Base-by-base conservation (phyloP, 2,888 invertebrate species). In the Suillia variegata region DNA sequence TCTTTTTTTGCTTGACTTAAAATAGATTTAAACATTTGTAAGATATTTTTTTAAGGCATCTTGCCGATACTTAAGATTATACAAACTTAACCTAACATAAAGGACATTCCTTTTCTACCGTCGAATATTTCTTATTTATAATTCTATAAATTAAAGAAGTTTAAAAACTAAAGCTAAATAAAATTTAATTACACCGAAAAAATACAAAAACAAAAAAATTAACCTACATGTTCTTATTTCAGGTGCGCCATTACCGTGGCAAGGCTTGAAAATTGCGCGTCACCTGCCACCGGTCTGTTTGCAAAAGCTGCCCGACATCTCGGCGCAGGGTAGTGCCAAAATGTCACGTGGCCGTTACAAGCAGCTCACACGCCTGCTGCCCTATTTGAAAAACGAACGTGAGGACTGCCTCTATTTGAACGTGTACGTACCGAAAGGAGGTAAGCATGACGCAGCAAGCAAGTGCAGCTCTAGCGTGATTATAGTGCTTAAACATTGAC, bases 391-490 rank as follows among this genome's bases (percentile, higher is more conserved):
- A 65, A 86, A 87, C 58, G 89, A 92, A 77, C 90, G 87, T 54
- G 92, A 92, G 83, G 96, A 98, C 79, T 98, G 97, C 75, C 84
- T 97, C 56, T 94, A 93, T 80, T 85, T 98, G 75, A 98, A 97
- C 82, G 88, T 98, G 64, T 98, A 94, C 81, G 90, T 93, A 31
- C 96, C 97, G 1, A 88, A 89, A 64, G 86, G 88, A 83, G 92
- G 94, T 94, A 83, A 87, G 89, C 65, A 42, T 13, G 10, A n/a
- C 38, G 12, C 10, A 38, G 10, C 12, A 31, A 6, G 31, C 31
- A 31, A 31, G 12, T 31, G 31, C 31, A 31, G 12, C 12, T 31
- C 31, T 12, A 31, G 12, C 31, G 12, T 31, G 12, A 31, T 8
- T 31, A 45, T n/a, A 45, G 6, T 45, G 18, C 48, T 20, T n/a